Base-by-base conservation (phyloP, 1,140 invertebrate species). In the Pogonomyrmex californicus region DNA sequence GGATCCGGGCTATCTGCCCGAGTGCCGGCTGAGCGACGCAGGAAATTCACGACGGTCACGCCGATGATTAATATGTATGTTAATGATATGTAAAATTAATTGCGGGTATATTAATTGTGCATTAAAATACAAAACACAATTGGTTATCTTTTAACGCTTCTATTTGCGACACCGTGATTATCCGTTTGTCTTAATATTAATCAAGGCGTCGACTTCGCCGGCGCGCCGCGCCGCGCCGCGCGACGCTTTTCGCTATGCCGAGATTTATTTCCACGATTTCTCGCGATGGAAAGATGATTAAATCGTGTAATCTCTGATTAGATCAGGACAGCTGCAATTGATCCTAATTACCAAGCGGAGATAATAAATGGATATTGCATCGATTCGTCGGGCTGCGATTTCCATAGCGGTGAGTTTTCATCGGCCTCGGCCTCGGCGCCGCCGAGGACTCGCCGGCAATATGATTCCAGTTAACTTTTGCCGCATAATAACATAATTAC, bases 321-420 rank as follows among this genome's bases (percentile, higher is more conserved):
- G 71, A 83, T 83, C 79, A 17, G 54, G 66, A 75, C 68, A n/a
- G 68, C 79, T 49, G 79, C 79, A 73, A 83, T 83, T 83, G 79
- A 83, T 83, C 79, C 79, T 83, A 83, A 83, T 83, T 83, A 83
- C 41, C 79, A 62, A 49, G 79, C 54, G 33, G 30, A 75, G 79
- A 75, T 83, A 83, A 83, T 75, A 73, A 83, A 83, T 75, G 79
- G 30, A 83, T 83, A 83, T 82, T 79, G 77, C 77, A 47, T 54
- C 47, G 77, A 79, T 79, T 36, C 54, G 66, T 14, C 14, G 77
- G 36, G 1, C n/a, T 17, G 79, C 54, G 54, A 73, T 83, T 83
- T 83, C 68, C 79, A 83, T 38, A 73, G 56, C 44, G 9, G 51
- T 38, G 66, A 82, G 79, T 83, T 83, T 83, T 83, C 79, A 83